Base-by-base conservation (phyloP, 64 coral and sea anemone genomes). In the Cladopsammia gracilis region DNA sequence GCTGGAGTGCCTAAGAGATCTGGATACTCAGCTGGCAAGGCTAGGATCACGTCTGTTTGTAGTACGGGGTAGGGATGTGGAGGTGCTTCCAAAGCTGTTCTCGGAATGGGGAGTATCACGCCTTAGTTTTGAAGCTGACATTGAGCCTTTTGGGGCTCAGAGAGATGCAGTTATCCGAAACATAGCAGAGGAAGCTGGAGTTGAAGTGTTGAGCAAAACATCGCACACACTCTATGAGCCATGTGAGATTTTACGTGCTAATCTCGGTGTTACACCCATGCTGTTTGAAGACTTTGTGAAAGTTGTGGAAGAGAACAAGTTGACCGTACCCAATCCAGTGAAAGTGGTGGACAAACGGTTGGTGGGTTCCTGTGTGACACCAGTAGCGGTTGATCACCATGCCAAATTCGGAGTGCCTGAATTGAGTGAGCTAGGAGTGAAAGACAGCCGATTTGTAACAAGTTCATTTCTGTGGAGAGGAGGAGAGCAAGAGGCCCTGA, bases 31-130 rank as follows among this genome's bases (percentile, higher is more conserved):
- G 34, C 76, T 91, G 12, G 23, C 82, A 13, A 34, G 43, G 10
- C 65, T 86, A 5, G 94, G 94, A 71, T 95, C 93, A 6, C 93
- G 83, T 66, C 58, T 96, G 45, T 96, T 88, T 87, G 83, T 96
- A 6, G 77, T 73, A 48, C 90, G 86, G 23, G 94, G 94, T 4
- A 34, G 90, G 20, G 89, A 73, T 10, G 79, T 82, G 54, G 66
- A 96, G 60, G 89, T 96, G 20, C 26, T 96, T 12, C 68, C 94
- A 25, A 68, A 61, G 64, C 57, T 96, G 42, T 57, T 96, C 53
- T 58, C 67, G 61, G 89, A 92, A 25, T 91, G 90, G 76, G 73
- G 77, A 43, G 76, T 88, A 25, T 65, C 73, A 14, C 85, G 85
- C 48, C 16, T 96, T 3, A 86, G 82, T 34, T 96, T 96, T 64